phyloP scores from a whole-genome alignment of 2,888 invertebrate genomes.

The Corythucha ciliata region DNA sequence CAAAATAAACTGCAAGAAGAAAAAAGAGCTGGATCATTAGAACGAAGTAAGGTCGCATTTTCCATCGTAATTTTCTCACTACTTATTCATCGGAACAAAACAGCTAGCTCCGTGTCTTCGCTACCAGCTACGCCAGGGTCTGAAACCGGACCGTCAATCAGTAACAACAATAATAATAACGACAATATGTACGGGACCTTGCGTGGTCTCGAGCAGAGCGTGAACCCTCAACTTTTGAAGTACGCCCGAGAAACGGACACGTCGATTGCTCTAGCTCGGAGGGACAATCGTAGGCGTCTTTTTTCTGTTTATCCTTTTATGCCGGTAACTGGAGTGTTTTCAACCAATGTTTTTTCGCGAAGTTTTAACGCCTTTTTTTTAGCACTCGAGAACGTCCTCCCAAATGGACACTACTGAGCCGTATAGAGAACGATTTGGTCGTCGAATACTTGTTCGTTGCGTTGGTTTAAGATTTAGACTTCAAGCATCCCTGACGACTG shows the following conservation, averaged over 20 bases:
- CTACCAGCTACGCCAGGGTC: slow-evolving; percentile 39
- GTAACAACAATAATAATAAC: no score
- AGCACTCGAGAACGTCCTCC: slow-evolving; percentile 31
- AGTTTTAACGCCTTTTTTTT: slow-evolving; percentile 19
- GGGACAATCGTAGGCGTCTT: slow-evolving; percentile 68
- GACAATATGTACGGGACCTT: slow-evolving; percentile 64
- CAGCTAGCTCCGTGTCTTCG: slow-evolving; percentile 39
- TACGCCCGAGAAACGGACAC: slow-evolving; percentile 85
- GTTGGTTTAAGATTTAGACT: slow-evolving; percentile 74
- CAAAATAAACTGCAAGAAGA: slow-evolving; percentile 72
- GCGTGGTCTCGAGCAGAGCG: slow-evolving; percentile 80
- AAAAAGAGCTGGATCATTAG: slow-evolving; percentile 47
- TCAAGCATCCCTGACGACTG: slow-evolving; percentile 68
- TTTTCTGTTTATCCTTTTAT: slow-evolving; percentile 62
- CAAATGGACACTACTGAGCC: slow-evolving; percentile 49
- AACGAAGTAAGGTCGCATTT: slow-evolving; percentile 49
- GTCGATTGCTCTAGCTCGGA: slow-evolving; percentile 69
- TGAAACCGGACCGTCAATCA: slow-evolving; percentile 37
- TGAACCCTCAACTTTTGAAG: slow-evolving; percentile 83
- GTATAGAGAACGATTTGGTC: slow-evolving; percentile 79
- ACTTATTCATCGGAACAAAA: slow-evolving; percentile 21
- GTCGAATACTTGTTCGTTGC: slow-evolving; percentile 71
- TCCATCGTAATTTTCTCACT: slow-evolving; percentile 5
- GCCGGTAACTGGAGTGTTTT: slow-evolving; percentile 39
- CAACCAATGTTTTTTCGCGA: background rate